A percentile compares a stretch with the other conserved stretches of the same genome.
Evolutionary conservation across 1,140 invertebrate genomes (phyloP).

Genomic region (Amyelois transitella): DNA sequence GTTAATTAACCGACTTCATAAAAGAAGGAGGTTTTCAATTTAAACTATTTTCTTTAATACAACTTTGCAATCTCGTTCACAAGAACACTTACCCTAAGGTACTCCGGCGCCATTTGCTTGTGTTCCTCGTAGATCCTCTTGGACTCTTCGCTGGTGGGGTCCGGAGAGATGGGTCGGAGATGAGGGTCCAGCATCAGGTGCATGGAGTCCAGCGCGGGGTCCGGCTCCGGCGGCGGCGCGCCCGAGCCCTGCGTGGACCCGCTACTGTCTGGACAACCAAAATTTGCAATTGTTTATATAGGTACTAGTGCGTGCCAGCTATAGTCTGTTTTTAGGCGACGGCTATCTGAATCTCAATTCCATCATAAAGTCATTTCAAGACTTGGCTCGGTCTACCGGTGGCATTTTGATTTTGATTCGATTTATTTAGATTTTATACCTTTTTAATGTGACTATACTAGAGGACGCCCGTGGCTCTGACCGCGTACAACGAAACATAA

Average conservation of each 20-base stretch:
- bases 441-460: no score
- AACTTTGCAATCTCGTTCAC: no score
- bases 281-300: not conserved
- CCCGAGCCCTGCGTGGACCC: slow-evolving; percentile 43
- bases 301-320: not conserved
- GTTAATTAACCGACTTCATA: no score
- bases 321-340: not conserved
- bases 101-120: slow-evolving; percentile 84
- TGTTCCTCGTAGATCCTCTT: slow-evolving; percentile 90
- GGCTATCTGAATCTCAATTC: not conserved
- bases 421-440: no score
- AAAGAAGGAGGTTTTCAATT: no score
- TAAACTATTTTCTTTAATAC: no score
- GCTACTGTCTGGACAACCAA: slow-evolving; percentile 54
- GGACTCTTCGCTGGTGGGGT: slow-evolving; percentile 84
- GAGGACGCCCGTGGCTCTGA: no score
- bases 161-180: slow-evolving; percentile 86
- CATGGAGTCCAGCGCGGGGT: slow-evolving; percentile 81
- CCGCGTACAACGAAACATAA: no score
- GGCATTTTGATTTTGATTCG: no score
- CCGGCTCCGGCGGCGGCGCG: slow-evolving; percentile 56
- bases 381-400: no score
- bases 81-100: slow-evolving; percentile 76
- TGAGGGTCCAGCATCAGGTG: slow-evolving; percentile 85
- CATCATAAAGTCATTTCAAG: no score